These are phyloP conservation scores for Netelia inedita DNA, from an alignment of 2,888 invertebrate species.

Conservation along the genomic window DNA sequence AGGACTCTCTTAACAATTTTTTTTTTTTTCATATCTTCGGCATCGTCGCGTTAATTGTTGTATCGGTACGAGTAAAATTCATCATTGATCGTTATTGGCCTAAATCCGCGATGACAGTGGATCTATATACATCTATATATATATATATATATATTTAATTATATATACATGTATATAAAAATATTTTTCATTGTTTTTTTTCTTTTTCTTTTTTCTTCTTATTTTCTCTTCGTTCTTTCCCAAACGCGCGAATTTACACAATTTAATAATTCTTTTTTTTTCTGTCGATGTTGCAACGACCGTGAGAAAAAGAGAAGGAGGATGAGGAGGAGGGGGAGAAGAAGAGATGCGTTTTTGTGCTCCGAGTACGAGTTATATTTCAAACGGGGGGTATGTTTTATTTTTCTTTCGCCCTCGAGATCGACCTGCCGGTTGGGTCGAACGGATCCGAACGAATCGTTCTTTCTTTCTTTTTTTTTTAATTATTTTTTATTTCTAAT, in stretches of 20 bases:
- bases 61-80: not conserved
- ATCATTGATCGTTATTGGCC: slow-evolving; percentile 26
- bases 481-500: too few species aligned
- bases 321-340: too few species aligned
- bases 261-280: not conserved
- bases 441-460: slow-evolving; percentile 1
- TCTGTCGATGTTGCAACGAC: slow-evolving; percentile 10
- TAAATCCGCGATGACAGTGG: slow-evolving; percentile 11
- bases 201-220: too few species aligned
- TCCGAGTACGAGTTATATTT: not conserved
- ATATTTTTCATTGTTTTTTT: slow-evolving; percentile 5
- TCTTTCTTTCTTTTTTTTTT: too few species aligned
- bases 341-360: not conserved
- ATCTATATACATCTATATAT: slow-evolving; percentile 9
- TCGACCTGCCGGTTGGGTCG: slow-evolving; percentile 67
- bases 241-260: too few species aligned
- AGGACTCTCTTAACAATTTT: too few species aligned
- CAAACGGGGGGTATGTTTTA: not conserved
- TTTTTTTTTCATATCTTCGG: too few species aligned
- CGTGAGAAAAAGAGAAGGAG: not conserved
- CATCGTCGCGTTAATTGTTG: too few species aligned
- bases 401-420: slow-evolving; percentile 7
- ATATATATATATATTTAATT: slow-evolving; percentile 22
- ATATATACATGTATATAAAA: slow-evolving; percentile 3
- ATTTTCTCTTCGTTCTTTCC: too few species aligned